Conservation (phyloP, 53 echinoderm and acorn worm genomes). For the Holothuria scabra region DNA sequence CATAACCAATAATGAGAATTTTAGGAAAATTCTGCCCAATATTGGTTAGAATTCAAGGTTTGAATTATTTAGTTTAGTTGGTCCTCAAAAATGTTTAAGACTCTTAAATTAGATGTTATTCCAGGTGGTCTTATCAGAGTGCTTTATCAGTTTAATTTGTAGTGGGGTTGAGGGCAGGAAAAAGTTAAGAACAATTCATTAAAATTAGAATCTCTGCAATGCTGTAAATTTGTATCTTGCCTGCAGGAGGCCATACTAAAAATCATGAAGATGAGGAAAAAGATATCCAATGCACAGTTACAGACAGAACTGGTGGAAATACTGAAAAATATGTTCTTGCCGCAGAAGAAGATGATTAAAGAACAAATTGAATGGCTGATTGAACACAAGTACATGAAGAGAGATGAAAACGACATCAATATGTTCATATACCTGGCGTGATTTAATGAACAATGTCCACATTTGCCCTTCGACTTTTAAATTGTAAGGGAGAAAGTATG, state of each 20-base stretch:
- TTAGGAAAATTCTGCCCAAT: no score
- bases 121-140: not conserved
- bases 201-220: no score
- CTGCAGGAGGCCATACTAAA: constrained; percentile 97
- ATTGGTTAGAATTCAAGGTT: no score
- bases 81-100: no score
- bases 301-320: constrained; percentile 99
- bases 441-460: not conserved
- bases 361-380: constrained; percentile 99
- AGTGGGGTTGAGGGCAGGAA: not conserved
- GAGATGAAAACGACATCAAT: constrained; percentile 94
- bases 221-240: not conserved
- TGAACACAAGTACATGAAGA: constrained; percentile 98
- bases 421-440: constrained; percentile 81
- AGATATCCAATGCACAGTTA: constrained; percentile 91
- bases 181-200: not conserved
- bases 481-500: no score
- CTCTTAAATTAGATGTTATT: no score
- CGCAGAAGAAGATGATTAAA: constrained; percentile 99
- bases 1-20: no score
- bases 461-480: no score
- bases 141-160: not conserved
- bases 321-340: constrained; percentile 99
- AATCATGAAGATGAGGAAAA: constrained; percentile 99
- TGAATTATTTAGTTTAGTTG: no score